Evolutionary conservation across 1,140 invertebrate genomes (phyloP).

Genomic region (Sipha flava): DNA sequence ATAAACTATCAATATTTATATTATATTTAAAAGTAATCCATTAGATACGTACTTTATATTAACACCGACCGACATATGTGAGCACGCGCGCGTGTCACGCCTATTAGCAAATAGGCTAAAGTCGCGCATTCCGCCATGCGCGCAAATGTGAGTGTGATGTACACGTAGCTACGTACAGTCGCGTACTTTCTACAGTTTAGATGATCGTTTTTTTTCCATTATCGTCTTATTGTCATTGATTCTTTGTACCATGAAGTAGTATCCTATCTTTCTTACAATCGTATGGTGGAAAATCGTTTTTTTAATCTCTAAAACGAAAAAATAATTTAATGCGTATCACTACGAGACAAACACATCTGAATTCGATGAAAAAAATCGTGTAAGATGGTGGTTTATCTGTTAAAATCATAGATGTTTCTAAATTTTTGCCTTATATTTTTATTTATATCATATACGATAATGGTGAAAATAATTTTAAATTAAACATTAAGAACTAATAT

Average conservation of each 20-base stretch:
- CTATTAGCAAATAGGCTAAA: slow-evolving; percentile 31
- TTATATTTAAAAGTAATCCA: no score
- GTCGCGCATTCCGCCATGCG: slow-evolving; percentile 7
- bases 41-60: neutral
- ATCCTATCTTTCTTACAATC: neutral
- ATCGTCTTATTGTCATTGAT: slow-evolving; percentile 1
- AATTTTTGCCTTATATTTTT: neutral
- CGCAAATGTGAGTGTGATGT: neutral
- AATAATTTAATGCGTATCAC: no score
- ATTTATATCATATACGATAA: no score
- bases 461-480: no score
- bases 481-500: no score
- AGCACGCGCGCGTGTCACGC: slow-evolving; percentile 14
- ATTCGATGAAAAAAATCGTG: no score
- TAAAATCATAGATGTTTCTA: no score
- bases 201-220: slow-evolving; percentile 22
- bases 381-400: no score
- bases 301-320: neutral
- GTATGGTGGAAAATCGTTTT: neutral
- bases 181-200: slow-evolving; percentile 4
- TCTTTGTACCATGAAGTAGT: neutral
- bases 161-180: no score
- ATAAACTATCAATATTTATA: no score
- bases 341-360: no score
- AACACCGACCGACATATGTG: slow-evolving; percentile 11